Evolutionary conservation across 1,140 invertebrate genomes (phyloP).

Genomic region (Babylonia areolata): DNA sequence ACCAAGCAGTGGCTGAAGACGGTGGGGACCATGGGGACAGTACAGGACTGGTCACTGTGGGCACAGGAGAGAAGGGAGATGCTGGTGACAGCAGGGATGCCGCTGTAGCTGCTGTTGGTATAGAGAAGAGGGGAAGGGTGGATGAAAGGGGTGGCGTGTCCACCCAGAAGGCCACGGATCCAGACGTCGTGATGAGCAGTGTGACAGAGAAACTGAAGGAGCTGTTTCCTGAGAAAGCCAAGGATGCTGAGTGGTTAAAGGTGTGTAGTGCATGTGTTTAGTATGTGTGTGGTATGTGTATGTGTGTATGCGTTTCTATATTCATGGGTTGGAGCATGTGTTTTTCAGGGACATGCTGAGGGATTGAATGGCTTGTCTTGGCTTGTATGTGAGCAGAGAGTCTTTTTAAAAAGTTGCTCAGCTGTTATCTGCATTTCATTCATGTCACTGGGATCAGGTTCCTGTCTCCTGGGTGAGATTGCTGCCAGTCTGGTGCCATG

Average conservation of each 20-base stretch:
- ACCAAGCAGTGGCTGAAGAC: too few relatives aligned
- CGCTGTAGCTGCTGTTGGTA: not conserved
- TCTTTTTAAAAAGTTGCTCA: too few relatives aligned
- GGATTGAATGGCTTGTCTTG: too few relatives aligned
- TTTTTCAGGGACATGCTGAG: too few relatives aligned
- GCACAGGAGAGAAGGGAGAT: not conserved
- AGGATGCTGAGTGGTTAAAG: not conserved
- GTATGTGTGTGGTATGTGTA: not conserved
- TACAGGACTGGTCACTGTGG: too few relatives aligned
- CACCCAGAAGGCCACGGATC: not conserved
- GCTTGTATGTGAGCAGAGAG: too few relatives aligned
- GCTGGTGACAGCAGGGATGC: not conserved
- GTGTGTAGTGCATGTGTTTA: not conserved
- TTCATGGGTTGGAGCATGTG: not conserved
- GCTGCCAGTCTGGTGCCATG: too few relatives aligned
- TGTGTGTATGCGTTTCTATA: not conserved
- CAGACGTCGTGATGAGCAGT: not conserved
- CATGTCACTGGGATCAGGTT: too few relatives aligned
- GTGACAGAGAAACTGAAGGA: not conserved
- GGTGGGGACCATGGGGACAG: too few relatives aligned
- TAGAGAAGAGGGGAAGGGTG: not conserved
- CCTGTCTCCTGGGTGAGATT: too few relatives aligned
- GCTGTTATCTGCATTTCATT: too few relatives aligned
- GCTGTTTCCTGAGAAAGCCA: not conserved
- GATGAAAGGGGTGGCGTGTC: not conserved